A percentile compares a stretch with the other conserved stretches of the same genome.
phyloP scores from a whole-genome alignment of 2,888 invertebrate genomes.

The Tipula confusa region DNA sequence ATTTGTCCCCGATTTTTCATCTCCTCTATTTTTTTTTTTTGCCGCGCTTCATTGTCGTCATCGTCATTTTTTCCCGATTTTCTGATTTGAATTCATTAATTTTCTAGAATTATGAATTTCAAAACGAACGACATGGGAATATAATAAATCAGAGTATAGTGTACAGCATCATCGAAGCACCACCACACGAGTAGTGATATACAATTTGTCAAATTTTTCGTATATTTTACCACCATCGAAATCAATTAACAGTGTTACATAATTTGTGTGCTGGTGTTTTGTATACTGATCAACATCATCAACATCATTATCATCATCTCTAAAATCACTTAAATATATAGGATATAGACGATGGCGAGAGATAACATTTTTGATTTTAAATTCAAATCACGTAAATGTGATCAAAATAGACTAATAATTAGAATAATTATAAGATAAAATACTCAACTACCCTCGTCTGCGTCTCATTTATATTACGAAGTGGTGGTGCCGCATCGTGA shows the following conservation, averaged over 20 bases:
- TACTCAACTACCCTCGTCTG: not conserved
- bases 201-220: not conserved
- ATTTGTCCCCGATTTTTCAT: not conserved
- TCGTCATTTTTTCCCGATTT: not conserved
- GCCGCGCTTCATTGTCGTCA: too few relatives aligned
- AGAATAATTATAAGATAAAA: not conserved
- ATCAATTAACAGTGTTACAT: not conserved
- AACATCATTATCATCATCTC: not conserved
- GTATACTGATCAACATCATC: too few relatives aligned
- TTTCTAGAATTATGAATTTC: not conserved
- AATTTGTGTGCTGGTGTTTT: not conserved
- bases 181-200: too few relatives aligned
- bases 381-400: not conserved
- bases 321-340: not conserved
- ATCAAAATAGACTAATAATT: not conserved
- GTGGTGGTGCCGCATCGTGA: too few relatives aligned
- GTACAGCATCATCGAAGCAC: not conserved
- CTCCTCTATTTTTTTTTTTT: not conserved
- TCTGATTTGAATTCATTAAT: not conserved
- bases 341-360: not conserved
- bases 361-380: not conserved
- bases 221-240: not conserved
- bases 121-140: not conserved
- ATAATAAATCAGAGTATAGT: not conserved
- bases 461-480: not conserved